Evolutionary conservation across 1,140 invertebrate species (phyloP).

Genomic region (Drosophila nigromelanica): DNA sequence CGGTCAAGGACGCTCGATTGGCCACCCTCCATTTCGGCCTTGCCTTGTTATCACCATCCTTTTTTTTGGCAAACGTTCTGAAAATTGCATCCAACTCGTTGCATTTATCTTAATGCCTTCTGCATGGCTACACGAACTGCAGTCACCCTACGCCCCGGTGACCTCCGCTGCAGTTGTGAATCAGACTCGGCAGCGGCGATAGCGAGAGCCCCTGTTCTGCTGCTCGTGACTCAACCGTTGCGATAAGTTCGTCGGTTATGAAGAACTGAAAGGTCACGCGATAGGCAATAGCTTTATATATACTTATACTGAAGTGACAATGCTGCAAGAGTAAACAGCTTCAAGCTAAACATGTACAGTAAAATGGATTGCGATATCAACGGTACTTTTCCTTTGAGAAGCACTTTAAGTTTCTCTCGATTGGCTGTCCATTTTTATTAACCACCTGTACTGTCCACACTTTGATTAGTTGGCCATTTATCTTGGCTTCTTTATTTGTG

Average conservation of each 20-base stretch:
- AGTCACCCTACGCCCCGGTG: background rate
- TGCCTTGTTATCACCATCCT: slow-evolving; percentile 33
- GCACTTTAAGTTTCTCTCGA: background rate
- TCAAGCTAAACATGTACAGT: background rate
- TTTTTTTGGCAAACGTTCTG: slow-evolving; percentile 20
- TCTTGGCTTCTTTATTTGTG: slow-evolving; percentile 46
- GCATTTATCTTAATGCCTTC: slow-evolving; percentile 53
- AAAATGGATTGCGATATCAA: background rate
- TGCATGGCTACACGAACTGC: slow-evolving; percentile 12
- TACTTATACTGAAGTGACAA: too few relatives aligned
- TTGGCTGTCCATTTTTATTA: background rate
- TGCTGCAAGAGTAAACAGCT: background rate
- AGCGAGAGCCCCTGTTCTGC: background rate
- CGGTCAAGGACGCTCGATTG: slow-evolving; percentile 46
- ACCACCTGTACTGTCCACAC: slow-evolving; percentile 9
- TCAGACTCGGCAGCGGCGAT: slow-evolving; percentile 13
- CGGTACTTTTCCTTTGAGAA: background rate
- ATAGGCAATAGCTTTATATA: background rate
- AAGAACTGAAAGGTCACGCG: background rate
- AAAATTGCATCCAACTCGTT: slow-evolving; percentile 58
- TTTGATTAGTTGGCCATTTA: slow-evolving; percentile 37
- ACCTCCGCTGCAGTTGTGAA: slow-evolving; percentile 3
- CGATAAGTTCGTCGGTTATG: background rate
- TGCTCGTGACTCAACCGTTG: slow-evolving; percentile 1
- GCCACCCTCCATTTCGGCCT: slow-evolving; percentile 39